Conservation (phyloP, 2,113 vertebrate genomes). For the rat (Rattus norvegicus) region GRCr8 NC_086026.1:20977501-20978000, state of each 20-base stretch:
- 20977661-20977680: conserved; percentile 97
- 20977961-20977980: conserved; percentile 92
- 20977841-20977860: conserved; percentile 84
- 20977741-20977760: conserved; percentile 91
- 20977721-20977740: conserved; percentile 93
- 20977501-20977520: conserved; percentile 58
- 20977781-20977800: conserved; percentile 91
- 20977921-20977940: conserved; percentile 92
- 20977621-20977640: conserved; percentile 71
- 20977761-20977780: conserved; percentile 89
- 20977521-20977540: conserved; percentile 75
- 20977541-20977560: conserved; percentile 77
- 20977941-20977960: conserved; percentile 98
- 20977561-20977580: conserved; percentile 63
- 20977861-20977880: conserved; percentile 84
- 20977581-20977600: not conserved
- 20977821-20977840: conserved; percentile 86
- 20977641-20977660: conserved; percentile 78
- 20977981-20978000: conserved; percentile 89
- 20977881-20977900: conserved; percentile 87
- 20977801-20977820: conserved; percentile 89
- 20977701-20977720: conserved; percentile 88
- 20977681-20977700: conserved; percentile 89
- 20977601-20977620: conserved; percentile 68
- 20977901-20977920: conserved; percentile 81